Conservation (phyloP, 2,113 vertebrate species). For the Micronycteris hirsuta region DNA sequence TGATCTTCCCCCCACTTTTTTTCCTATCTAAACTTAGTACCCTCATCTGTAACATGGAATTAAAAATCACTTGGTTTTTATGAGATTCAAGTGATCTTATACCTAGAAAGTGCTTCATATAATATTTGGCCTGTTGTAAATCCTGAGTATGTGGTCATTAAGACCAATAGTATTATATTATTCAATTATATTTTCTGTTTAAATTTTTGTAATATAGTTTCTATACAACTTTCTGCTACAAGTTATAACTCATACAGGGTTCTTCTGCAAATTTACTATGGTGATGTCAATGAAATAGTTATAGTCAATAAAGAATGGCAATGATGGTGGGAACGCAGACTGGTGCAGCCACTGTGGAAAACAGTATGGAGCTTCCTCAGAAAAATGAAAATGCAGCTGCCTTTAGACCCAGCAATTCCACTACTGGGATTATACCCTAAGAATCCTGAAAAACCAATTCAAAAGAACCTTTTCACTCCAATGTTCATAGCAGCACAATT, state of each 20-base stretch:
- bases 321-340: too few relatives aligned
- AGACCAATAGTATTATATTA: background rate
- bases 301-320: background rate
- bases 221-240: background rate
- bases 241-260: background rate
- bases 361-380: too few relatives aligned
- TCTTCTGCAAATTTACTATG: background rate
- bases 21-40: background rate
- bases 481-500: too few relatives aligned
- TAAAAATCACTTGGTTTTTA: background rate
- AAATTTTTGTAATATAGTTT: background rate
- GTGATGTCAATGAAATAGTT: background rate
- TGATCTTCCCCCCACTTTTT: background rate
- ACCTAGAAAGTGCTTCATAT: background rate
- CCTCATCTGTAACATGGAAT: background rate
- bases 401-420: too few relatives aligned
- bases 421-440: too few relatives aligned
- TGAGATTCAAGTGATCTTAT: background rate
- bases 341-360: too few relatives aligned
- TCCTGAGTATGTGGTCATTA: background rate
- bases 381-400: too few relatives aligned
- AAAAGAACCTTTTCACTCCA: too few relatives aligned
- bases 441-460: too few relatives aligned
- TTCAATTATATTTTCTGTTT: conserved; percentile 25
- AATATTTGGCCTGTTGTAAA: background rate